Evolutionary conservation across 2,888 invertebrate species (phyloP).

Genomic region (Acronicta leporina): DNA sequence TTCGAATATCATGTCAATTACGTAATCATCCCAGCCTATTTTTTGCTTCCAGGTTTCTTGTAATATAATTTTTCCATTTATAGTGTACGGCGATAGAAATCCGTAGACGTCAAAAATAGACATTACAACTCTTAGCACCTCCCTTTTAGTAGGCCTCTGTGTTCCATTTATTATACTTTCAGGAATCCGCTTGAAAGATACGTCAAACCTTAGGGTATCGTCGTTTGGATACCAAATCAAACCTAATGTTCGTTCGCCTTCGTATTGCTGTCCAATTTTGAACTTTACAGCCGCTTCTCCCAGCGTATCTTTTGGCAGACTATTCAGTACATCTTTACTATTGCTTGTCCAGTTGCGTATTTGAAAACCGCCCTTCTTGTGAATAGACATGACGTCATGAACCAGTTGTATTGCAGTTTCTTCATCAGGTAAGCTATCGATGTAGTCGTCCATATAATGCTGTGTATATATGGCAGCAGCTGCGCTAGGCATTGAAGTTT

Average conservation of each 20-base stretch:
- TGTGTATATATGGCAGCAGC: slow-evolving; percentile 1
- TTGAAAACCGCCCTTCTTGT: neutral
- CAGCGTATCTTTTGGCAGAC: neutral
- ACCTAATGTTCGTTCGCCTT: neutral
- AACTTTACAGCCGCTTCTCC: neutral
- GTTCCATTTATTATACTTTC: neutral
- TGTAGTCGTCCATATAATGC: neutral
- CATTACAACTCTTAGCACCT: neutral
- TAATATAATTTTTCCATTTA: too few relatives aligned
- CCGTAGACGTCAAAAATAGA: neutral
- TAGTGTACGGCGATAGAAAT: too few relatives aligned
- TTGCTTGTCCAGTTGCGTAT: neutral
- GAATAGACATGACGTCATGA: neutral
- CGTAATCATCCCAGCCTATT: too few relatives aligned
- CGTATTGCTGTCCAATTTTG: neutral
- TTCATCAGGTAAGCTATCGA: neutral
- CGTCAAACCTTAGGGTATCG: neutral
- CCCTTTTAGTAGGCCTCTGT: neutral
- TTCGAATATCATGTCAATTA: too few relatives aligned
- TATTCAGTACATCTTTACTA: neutral
- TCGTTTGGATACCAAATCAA: neutral
- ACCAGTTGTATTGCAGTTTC: neutral
- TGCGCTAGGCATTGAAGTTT: slow-evolving; percentile 18
- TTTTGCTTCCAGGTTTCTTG: too few relatives aligned
- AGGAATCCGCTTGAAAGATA: neutral